Evolutionary conservation across 2,797 vertebrate genomes (phyloP), one percentile per base, ranked within the genome.

Genomic region (Trachurus trachurus): DNA sequence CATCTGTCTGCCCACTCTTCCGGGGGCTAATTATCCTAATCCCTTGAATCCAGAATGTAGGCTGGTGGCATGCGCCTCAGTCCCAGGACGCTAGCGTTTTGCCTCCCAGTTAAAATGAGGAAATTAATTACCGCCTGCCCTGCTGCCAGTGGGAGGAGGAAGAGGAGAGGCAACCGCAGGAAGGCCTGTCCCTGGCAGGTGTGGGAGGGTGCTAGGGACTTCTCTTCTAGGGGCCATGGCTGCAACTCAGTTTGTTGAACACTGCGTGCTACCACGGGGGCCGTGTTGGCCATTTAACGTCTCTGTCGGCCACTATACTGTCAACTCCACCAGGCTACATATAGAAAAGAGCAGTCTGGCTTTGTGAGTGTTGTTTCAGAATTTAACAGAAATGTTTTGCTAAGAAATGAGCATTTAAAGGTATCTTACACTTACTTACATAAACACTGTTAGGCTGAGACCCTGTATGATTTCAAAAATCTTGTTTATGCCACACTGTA

Each of bases 1-100:
- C 95, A 96, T 96, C 95, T 95, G 95, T 94, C 90, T 89, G 89
- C 78, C 86, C 87, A 88, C 88, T 95, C 95, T 95, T 94, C 92
- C 92, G 94, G 92, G 94, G 95, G 94, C 95, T 96, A 95, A 96
- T 96, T 96, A 96, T 95, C 93, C 91, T 94, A 95, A 96, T 95
- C 94, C 95, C 92, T 86, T 80, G 93, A 94, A 95, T 95, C 88
- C 93, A 87, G 93, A 89, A 93, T 88, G 93, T 89, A 89, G 92
- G 87, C 91, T 91, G 89, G 94, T 94, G 94, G 92, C 93, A 86
- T 57, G 76, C 64, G 83, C 83, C 82, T 85, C 63, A 22, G 78
- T 95, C 94, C 95, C 95, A 92, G 89, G 93, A 94, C 70, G 54
- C 90, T 76, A 85, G 78, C 89, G 72, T 94, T 95, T 94, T 95